Conservation (phyloP, 2,797 vertebrate species). For the Rhodeus uyekii region DNA sequence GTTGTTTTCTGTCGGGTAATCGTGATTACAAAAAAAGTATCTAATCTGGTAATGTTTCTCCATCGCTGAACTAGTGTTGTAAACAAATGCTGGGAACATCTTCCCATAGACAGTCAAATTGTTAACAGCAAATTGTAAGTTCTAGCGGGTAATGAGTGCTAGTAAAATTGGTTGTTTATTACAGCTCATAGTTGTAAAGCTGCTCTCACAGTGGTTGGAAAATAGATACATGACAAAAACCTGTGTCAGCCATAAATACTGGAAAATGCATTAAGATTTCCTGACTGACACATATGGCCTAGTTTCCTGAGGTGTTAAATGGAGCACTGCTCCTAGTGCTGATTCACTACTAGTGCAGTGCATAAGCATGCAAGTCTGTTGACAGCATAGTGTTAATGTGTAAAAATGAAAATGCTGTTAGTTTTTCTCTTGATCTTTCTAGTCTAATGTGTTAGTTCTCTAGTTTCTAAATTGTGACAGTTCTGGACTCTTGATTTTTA, state of each 20-base stretch:
- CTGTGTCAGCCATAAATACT: slow-evolving; percentile 32
- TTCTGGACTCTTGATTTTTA: not conserved
- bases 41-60: slow-evolving; percentile 28
- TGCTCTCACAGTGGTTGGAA: slow-evolving; percentile 28
- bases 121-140: slow-evolving; percentile 22
- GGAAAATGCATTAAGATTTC: slow-evolving; percentile 39
- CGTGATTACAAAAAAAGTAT: slow-evolving; percentile 1
- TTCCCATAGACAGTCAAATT: slow-evolving; percentile 54
- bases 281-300: slow-evolving; percentile 45
- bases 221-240: slow-evolving; percentile 33
- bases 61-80: slow-evolving; percentile 11
- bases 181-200: slow-evolving; percentile 20
- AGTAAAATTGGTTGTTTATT: slow-evolving; percentile 50
- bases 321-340: slow-evolving; percentile 35
- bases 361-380: slow-evolving; percentile 1
- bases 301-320: slow-evolving; percentile 52
- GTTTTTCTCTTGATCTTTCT: not conserved
- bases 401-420: not conserved
- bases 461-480: not conserved
- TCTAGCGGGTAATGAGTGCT: slow-evolving; percentile 47
- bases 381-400: slow-evolving; percentile 21
- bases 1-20: slow-evolving; percentile 51
- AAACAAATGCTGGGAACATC: slow-evolving; percentile 32
- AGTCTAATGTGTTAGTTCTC: not conserved
- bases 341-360: slow-evolving; percentile 1